Conservation (phyloP, 2,113 vertebrate species). For the Heterocephalus glaber region DNA sequence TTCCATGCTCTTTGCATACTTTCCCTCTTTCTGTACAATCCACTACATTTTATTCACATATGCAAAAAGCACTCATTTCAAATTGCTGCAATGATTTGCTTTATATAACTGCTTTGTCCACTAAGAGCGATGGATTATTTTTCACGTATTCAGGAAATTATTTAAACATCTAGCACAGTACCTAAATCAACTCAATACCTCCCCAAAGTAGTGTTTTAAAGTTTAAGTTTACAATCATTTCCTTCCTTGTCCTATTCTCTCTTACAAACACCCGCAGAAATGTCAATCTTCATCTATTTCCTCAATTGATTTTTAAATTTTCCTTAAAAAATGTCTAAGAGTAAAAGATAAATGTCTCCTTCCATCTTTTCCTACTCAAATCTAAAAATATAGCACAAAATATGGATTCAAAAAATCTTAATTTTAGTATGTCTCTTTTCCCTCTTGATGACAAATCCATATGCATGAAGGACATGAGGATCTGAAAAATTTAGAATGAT, state of each 20-base stretch:
- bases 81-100: background rate
- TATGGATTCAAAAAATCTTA: background rate
- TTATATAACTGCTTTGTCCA: background rate
- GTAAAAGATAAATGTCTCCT: background rate
- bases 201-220: background rate
- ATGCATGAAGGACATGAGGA: background rate
- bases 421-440: background rate
- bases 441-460: background rate
- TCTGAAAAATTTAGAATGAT: background rate
- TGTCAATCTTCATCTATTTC: background rate
- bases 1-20: background rate
- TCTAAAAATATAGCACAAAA: constrained; percentile 20
- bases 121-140: background rate
- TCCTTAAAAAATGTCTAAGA: background rate
- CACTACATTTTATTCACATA: background rate
- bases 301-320: background rate
- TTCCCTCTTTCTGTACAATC: background rate
- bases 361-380: background rate
- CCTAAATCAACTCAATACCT: background rate
- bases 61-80: background rate
- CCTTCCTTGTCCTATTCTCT: background rate
- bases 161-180: background rate
- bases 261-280: background rate
- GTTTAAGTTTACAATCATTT: constrained; percentile 19
- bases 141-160: background rate